Evolutionary conservation across 2,113 vertebrate species (phyloP).

Genomic region (Peromyscus californicus): DNA sequence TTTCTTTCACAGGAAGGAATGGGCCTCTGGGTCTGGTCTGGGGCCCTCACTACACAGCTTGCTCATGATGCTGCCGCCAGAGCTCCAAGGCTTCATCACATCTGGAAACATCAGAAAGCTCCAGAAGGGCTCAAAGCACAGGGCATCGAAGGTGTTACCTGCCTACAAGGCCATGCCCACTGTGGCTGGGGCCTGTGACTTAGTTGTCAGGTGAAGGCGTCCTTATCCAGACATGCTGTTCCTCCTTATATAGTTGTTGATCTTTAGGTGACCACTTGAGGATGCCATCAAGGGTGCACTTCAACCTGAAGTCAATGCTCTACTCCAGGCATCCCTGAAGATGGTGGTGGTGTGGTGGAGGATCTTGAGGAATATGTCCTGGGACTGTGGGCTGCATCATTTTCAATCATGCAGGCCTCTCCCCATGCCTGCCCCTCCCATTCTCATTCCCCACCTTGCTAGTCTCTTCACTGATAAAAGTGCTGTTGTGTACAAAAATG

Average conservation of each 20-base stretch:
- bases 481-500: background rate
- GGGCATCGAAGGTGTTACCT: background rate
- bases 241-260: background rate
- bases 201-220: background rate
- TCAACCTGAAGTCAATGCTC: background rate
- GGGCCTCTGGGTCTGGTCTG: background rate
- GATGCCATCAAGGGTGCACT: background rate
- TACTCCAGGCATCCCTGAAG: no score
- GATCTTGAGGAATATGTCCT: background rate
- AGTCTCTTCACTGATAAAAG: background rate
- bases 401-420: no score
- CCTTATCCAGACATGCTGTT: background rate
- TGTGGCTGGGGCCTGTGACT: background rate
- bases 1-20: background rate
- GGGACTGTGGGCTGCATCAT: background rate
- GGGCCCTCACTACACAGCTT: background rate
- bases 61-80: background rate
- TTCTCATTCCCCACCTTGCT: background rate
- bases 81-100: background rate
- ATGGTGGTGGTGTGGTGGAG: no score
- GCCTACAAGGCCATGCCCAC: background rate
- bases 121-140: background rate
- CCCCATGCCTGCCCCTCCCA: rapidly evolving
- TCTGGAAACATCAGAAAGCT: background rate
- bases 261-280: background rate